Conservation (phyloP, 2,113 vertebrate genomes). For the Lasiurus cinereus region DNA sequence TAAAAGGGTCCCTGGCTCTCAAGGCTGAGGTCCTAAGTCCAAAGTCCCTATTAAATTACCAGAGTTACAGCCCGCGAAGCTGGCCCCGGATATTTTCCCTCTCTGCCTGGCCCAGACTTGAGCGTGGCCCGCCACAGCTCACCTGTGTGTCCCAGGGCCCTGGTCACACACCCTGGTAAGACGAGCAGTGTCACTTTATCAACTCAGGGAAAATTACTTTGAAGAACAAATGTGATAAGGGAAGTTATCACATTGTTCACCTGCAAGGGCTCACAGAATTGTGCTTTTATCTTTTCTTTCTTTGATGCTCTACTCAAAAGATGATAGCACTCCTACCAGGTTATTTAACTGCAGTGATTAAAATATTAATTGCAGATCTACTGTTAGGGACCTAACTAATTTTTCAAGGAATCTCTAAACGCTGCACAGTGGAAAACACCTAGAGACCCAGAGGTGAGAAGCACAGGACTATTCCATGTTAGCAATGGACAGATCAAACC, state of each 20-base stretch:
- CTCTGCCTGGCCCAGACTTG: background rate
- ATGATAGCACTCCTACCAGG: background rate
- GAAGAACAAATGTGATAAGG: background rate
- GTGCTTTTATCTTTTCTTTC: background rate
- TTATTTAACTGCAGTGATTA: background rate
- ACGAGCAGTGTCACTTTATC: background rate
- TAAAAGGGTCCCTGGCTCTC: background rate
- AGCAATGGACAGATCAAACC: background rate
- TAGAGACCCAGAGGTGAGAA: background rate
- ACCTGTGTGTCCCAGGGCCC: background rate
- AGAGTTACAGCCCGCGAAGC: background rate
- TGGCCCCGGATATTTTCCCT: background rate
- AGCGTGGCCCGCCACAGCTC: background rate
- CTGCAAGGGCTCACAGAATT: background rate
- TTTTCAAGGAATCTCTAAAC: slow-evolving; percentile 7
- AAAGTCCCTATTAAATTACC: background rate
- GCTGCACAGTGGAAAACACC: background rate
- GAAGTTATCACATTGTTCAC: background rate
- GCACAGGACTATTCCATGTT: background rate
- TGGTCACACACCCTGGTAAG: background rate
- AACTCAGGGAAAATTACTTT: background rate
- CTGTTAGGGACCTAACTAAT: background rate
- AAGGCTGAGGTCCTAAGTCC: background rate
- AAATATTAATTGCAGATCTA: background rate
- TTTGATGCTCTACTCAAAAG: background rate